phyloP scores from a whole-genome alignment of 2,113 vertebrate genomes.

The Macheiramphus alcinus region DNA sequence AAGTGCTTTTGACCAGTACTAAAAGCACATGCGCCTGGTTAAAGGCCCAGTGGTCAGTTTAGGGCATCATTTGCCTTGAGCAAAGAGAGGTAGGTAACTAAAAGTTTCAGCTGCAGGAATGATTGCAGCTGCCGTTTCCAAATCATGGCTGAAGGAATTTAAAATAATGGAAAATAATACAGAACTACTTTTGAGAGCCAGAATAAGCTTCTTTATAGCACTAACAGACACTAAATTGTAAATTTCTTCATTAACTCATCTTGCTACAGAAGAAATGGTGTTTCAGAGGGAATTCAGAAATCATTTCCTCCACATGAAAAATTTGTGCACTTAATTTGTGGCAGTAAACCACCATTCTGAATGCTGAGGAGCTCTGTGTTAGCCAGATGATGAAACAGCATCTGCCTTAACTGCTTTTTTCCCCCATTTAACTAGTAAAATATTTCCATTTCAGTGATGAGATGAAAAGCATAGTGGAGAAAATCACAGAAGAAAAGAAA shows the following conservation, averaged over 20 bases:
- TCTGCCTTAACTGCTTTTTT: neutral
- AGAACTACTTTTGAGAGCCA: neutral
- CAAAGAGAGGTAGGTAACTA: neutral
- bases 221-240: neutral
- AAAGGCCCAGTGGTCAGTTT: neutral
- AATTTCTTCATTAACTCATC: constrained; percentile 15
- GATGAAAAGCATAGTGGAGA: neutral
- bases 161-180: neutral
- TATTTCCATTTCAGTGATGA: neutral
- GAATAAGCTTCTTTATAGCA: neutral
- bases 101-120: neutral
- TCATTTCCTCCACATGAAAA: constrained; percentile 13
- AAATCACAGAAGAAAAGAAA: neutral
- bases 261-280: neutral
- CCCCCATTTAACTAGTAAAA: neutral
- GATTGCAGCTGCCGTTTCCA: neutral
- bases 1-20: neutral
- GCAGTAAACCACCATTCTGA: neutral
- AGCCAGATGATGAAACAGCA: neutral
- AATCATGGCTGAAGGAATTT: neutral
- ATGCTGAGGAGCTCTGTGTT: neutral
- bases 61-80: neutral
- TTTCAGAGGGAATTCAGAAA: constrained; percentile 19
- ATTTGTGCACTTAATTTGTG: constrained; percentile 4
- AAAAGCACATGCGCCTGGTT: neutral